Percentiles rank a stretch among this genome's conserved stretches.
phyloP scores from a whole-genome alignment of 1,140 invertebrate genomes.

The Leguminivora glycinivorella region DNA sequence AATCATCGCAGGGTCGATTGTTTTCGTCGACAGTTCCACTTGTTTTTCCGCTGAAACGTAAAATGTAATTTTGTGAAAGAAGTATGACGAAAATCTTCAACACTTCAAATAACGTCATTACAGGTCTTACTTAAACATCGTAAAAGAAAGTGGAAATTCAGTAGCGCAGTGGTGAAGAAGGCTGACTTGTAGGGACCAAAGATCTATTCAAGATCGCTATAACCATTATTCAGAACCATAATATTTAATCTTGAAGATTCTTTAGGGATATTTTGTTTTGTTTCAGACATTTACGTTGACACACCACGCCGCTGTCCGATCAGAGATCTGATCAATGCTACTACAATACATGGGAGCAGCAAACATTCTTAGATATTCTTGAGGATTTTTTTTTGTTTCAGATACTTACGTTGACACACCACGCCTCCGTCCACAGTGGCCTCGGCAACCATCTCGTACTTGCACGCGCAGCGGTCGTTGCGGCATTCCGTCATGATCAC shows the following conservation, averaged over 20 bases:
- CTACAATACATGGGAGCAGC: neutral
- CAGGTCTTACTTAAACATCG: too few relatives aligned
- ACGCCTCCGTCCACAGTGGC: conserved; percentile 83
- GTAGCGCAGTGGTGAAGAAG: too few relatives aligned
- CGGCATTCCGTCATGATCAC: conserved; percentile 87
- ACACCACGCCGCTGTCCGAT: conserved; percentile 82
- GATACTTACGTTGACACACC: conserved; percentile 84
- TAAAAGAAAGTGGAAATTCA: too few relatives aligned
- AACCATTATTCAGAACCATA: too few relatives aligned
- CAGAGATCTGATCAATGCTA: neutral
- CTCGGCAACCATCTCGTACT: conserved; percentile 86
- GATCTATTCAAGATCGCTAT: too few relatives aligned
- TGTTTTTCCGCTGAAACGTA: conserved; percentile 60
- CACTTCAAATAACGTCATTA: too few relatives aligned
- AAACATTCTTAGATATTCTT: too few relatives aligned
- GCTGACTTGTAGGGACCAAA: too few relatives aligned
- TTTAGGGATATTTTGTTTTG: too few relatives aligned
- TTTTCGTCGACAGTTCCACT: conserved; percentile 59
- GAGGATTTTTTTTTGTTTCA: too few relatives aligned
- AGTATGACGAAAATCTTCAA: conserved; percentile 57
- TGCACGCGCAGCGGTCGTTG: conserved; percentile 86
- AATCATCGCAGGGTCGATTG: conserved; percentile 92
- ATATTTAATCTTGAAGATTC: too few relatives aligned
- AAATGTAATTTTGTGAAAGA: conserved; percentile 50
- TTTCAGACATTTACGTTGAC: conserved; percentile 84